Evolutionary conservation across 1,140 invertebrate species (phyloP).

Genomic region (Sipha flava): DNA sequence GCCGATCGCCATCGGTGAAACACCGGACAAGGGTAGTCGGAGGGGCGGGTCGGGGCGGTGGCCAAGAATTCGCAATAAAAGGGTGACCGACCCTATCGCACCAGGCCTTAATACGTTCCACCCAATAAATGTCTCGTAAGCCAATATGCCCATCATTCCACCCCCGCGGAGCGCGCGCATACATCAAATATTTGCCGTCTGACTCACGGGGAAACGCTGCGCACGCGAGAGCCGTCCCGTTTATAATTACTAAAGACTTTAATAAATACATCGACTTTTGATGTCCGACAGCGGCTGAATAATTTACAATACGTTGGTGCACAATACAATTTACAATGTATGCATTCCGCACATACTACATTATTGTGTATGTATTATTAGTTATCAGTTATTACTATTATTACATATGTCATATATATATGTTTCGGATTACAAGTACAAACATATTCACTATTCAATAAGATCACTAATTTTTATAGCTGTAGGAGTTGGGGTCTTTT

Average conservation of each 20-base stretch:
- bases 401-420: too few species aligned
- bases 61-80: conserved; percentile 26
- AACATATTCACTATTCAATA: too few species aligned
- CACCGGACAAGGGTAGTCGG: too few species aligned
- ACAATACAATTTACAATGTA: too few species aligned
- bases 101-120: conserved; percentile 31
- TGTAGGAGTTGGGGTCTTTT: too few species aligned
- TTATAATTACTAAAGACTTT: not conserved
- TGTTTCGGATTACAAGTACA: too few species aligned
- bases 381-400: too few species aligned
- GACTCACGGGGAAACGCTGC: not conserved
- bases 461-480: too few species aligned
- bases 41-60: not conserved
- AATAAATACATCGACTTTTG: not conserved
- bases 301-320: too few species aligned
- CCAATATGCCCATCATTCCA: conserved; percentile 23
- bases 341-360: too few species aligned
- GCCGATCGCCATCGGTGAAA: too few species aligned
- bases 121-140: conserved; percentile 31
- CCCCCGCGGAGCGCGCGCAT: conserved; percentile 7
- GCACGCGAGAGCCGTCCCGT: not conserved
- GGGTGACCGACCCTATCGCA: conserved; percentile 24
- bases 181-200: conserved; percentile 28
- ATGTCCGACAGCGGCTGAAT: not conserved
- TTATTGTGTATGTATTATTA: too few species aligned